Percentiles rank a stretch among this genome's conserved stretches.
phyloP scores from a whole-genome alignment of 2,797 vertebrate genomes.

The Clarias platycephalus region DNA sequence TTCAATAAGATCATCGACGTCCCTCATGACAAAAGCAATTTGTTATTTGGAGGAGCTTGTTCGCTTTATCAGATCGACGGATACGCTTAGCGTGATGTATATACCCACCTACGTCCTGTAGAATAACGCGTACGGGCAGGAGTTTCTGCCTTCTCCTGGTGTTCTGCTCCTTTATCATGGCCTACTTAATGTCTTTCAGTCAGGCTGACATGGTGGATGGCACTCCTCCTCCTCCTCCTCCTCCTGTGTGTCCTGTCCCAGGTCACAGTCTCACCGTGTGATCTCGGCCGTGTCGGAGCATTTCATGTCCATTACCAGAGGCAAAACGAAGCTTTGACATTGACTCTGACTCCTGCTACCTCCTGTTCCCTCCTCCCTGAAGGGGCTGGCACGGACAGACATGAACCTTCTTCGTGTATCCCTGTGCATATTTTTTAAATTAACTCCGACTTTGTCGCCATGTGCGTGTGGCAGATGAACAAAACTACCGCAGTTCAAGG shows the following conservation, averaged over 20 bases:
- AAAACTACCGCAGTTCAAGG: slow-evolving; percentile 50
- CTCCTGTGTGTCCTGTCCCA: slow-evolving; percentile 55
- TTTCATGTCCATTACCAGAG: slow-evolving; percentile 38
- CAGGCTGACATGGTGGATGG: slow-evolving; percentile 42
- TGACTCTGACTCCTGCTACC: slow-evolving; percentile 37
- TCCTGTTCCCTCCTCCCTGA: slow-evolving; percentile 43
- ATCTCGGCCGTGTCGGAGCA: slow-evolving; percentile 65
- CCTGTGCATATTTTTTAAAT: slow-evolving; percentile 34
- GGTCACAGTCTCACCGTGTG: slow-evolving; percentile 69
- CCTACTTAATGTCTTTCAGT: slow-evolving; percentile 60
- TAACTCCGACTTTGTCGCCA: slow-evolving; percentile 48
- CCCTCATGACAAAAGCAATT: slow-evolving; percentile 36
- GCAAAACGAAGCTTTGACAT: slow-evolving; percentile 54
- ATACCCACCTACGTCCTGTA: slow-evolving; percentile 31
- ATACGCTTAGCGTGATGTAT: slow-evolving; percentile 39
- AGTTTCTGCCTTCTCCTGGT: slow-evolving; percentile 17
- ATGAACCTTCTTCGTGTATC: slow-evolving; percentile 28
- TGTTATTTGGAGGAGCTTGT: slow-evolving; percentile 43
- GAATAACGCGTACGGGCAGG: background rate
- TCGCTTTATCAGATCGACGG: slow-evolving; percentile 32
- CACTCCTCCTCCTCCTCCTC: slow-evolving; percentile 29
- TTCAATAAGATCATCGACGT: slow-evolving; percentile 34
- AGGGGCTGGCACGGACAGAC: slow-evolving; percentile 32
- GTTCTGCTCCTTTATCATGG: slow-evolving; percentile 63
- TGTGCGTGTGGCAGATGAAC: slow-evolving; percentile 39